Evolutionary conservation across 2,888 invertebrate species (phyloP), one percentile per base, ranked within the genome.

Genomic region (Portevinia maculata): DNA sequence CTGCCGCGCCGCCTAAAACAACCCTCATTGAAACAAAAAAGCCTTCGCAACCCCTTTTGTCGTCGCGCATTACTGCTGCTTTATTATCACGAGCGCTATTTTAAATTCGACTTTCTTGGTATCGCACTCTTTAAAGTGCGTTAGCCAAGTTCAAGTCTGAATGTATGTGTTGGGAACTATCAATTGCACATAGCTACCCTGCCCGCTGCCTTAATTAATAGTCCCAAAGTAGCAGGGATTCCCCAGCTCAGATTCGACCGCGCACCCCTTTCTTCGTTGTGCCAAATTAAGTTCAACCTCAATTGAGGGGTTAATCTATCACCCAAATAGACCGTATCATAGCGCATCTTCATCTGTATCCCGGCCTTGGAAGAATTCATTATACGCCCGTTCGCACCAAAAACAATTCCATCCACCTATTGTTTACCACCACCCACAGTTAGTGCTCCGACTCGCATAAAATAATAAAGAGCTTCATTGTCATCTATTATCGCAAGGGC

Each of bases 281-380:
- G 89, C 89, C 89, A 90, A 89, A 89, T 89, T 89, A 90, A 89
- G 89, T 89, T 89, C 89, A 90, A 90, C 89, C 89, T 89, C 90
- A 89, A 89, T 89, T 89, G 88, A 89, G 89, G 89, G 90, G 89
- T 90, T 89, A 90, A 90, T 89, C 88, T 88, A 88, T 88, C 88
- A 88, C 88, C 88, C 34, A 83, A 83, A 78, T 67, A 78, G 83
- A 83, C 83, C 83, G 83, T 83, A 83, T 83, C 78, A 83, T 83
- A 73, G 83, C 83, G 83, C 83, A 83, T 83, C 83, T 78, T 83
- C 55, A 62, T 67, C 59, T 71, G 60, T 41, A 19, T 46, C 44
- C 65, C 48, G 5, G 24, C 24, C 15, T 34, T 78, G 8, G 39
- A 75, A 81, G 50, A 81, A 53, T 70, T 76, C 81, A 81, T 71